A percentile compares a stretch with the other conserved stretches of the same genome.
Evolutionary conservation across 2,113 vertebrate species (phyloP).

Genomic region (Bagarius yarrelli): DNA sequence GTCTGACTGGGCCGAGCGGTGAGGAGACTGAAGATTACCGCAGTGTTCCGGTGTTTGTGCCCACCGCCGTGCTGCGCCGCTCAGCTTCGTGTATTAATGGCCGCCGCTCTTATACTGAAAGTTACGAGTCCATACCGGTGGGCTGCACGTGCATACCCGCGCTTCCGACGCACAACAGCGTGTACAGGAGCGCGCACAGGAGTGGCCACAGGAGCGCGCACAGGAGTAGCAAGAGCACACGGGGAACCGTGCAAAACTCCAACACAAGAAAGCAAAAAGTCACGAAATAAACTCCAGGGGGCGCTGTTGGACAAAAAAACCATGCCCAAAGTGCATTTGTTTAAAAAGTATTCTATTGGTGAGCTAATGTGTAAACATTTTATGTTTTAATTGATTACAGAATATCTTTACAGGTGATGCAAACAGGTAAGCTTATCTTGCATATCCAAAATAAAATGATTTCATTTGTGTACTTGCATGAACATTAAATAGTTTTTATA

Average conservation of each 20-base stretch:
- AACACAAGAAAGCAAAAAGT: not conserved
- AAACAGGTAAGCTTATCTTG: not conserved
- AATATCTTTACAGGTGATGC: not conserved
- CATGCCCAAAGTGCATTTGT: no score
- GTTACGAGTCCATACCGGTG: constrained; percentile 85
- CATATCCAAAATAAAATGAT: not conserved
- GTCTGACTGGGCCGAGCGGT: constrained; percentile 74
- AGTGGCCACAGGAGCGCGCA: constrained; percentile 64
- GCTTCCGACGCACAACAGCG: constrained; percentile 57
- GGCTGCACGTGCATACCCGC: constrained; percentile 90
- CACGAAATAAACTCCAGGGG: not conserved
- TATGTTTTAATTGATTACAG: not conserved
- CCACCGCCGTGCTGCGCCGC: constrained; percentile 81
- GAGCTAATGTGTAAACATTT: not conserved
- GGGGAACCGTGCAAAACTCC: constrained; percentile 66
- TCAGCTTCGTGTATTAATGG: constrained; percentile 76
- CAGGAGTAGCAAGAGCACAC: constrained; percentile 71
- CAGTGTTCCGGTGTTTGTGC: constrained; percentile 83
- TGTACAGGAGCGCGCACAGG: constrained; percentile 53
- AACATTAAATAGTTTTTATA: not conserved
- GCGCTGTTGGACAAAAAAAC: not conserved
- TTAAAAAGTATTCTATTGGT: not conserved
- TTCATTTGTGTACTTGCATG: not conserved
- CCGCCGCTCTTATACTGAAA: constrained; percentile 81
- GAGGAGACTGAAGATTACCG: constrained; percentile 80